Evolutionary conservation across 1,140 invertebrate genomes (phyloP).

Genomic region (Diachasma alloeum): DNA sequence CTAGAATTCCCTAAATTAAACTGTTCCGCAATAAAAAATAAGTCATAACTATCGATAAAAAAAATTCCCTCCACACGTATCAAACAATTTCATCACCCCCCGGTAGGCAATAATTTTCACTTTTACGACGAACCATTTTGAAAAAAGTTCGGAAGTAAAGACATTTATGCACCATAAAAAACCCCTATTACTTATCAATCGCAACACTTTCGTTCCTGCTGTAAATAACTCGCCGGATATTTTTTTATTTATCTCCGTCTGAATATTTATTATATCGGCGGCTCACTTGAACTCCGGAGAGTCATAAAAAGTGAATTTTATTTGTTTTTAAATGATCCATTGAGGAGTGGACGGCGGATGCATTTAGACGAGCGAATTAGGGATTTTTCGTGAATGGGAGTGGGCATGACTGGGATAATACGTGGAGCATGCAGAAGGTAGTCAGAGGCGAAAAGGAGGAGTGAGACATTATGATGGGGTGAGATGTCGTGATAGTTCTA

Average conservation of each 20-base stretch:
- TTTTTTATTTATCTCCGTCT: neutral
- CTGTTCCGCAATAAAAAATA: no score
- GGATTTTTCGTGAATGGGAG: slow-evolving; percentile 44
- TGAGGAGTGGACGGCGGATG: slow-evolving; percentile 37
- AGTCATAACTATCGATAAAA: neutral
- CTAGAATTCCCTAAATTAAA: no score
- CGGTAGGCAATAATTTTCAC: neutral
- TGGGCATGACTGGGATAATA: neutral
- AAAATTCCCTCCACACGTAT: neutral
- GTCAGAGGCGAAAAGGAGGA: neutral
- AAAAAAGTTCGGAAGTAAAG: neutral
- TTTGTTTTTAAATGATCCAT: slow-evolving; percentile 24
- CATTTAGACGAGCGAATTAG: slow-evolving; percentile 57
- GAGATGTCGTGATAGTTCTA: slow-evolving; percentile 7
- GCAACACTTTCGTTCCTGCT: neutral
- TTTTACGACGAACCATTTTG: neutral
- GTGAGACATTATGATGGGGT: slow-evolving; percentile 3
- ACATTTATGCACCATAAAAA: neutral
- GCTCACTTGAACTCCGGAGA: no score
- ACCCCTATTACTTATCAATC: neutral
- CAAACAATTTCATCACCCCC: no score
- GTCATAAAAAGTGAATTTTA: neutral
- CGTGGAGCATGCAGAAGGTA: neutral
- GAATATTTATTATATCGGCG: neutral
- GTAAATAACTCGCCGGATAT: neutral